Evolutionary conservation across 2,113 vertebrate species (phyloP).

Genomic region (Seriola rivoliana): DNA sequence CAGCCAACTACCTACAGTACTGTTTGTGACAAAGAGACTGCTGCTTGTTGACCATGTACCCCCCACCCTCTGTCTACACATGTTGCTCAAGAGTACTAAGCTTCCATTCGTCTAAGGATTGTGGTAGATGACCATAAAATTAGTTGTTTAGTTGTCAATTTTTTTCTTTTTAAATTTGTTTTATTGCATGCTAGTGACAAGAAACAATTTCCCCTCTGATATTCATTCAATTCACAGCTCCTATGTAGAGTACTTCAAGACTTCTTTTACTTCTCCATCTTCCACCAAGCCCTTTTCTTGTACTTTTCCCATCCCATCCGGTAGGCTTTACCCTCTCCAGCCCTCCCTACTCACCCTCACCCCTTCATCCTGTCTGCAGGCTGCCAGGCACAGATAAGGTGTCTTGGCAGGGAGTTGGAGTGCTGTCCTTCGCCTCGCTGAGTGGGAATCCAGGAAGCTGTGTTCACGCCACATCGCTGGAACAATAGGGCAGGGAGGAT

Average conservation of each 20-base stretch:
- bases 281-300: conserved; percentile 31
- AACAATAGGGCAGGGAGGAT: conserved; percentile 76
- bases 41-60: background rate
- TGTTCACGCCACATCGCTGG: conserved; percentile 62
- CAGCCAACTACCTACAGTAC: conserved; percentile 12
- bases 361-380: conserved; percentile 79
- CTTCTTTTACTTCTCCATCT: conserved; percentile 13
- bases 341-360: conserved; percentile 13
- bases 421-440: conserved; percentile 75
- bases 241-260: background rate
- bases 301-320: conserved; percentile 44
- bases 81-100: background rate
- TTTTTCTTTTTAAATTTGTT: background rate
- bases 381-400: conserved; percentile 83
- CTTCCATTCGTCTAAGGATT: background rate
- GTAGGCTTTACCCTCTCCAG: conserved; percentile 58
- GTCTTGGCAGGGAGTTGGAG: conserved; percentile 76
- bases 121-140: background rate
- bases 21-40: background rate
- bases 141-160: background rate
- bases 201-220: background rate
- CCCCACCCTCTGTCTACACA: background rate
- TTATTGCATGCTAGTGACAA: background rate
- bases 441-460: conserved; percentile 80
- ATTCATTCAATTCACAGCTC: background rate